Evolutionary conservation across 2,113 vertebrate species (phyloP), one percentile per base, ranked within the genome.

Genomic region (Tapirus terrestris): DNA sequence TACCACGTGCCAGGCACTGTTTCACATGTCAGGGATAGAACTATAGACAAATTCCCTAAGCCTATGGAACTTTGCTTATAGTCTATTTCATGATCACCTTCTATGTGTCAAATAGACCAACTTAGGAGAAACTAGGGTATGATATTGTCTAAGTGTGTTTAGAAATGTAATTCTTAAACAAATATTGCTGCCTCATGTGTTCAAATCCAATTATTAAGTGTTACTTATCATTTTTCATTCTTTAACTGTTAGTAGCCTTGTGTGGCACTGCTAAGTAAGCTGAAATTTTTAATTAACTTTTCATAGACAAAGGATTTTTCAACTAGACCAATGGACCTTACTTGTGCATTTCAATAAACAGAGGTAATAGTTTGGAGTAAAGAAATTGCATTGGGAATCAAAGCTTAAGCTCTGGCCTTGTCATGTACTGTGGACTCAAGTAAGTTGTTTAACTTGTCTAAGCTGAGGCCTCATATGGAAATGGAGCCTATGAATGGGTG

Each of bases 141-240:
- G 6, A 60, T 56, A 14, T 13, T 80, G 9, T 80, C 31, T 60
- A 39, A 39, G 10, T 2, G 10, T 61, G 13, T 77, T 95, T 96
- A 76, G 85, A 90, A 39, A 83, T 51, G 6, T n/a, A 90, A 61
- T 73, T 90, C 67, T 88, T 75, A 68, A 96, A 51, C 16, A 76
- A 56, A 77, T 20, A 0, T 20, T 36, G 31, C 36, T 70, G 16
- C 25, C 33, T 58, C 65, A 1, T 27, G 4, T 63, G 10, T 63
- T 86, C 43, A 73, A 77, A 48, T 68, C 36, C n/a, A 72, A 9
- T 75, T 56, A 39, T 33, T 73, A 48, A 65, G 5, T 17, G 18
- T 9, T 33, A 13, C 11, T 77, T 45, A 5, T 31, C 36, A n/a
- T 58, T 77, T 80, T 80, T 80, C 2, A 36, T 80, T 92, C 9